Percentiles rank a stretch among this genome's conserved stretches.
Evolutionary conservation across 2,113 vertebrate species (phyloP).

Genomic region (Mastomys natalensis): DNA sequence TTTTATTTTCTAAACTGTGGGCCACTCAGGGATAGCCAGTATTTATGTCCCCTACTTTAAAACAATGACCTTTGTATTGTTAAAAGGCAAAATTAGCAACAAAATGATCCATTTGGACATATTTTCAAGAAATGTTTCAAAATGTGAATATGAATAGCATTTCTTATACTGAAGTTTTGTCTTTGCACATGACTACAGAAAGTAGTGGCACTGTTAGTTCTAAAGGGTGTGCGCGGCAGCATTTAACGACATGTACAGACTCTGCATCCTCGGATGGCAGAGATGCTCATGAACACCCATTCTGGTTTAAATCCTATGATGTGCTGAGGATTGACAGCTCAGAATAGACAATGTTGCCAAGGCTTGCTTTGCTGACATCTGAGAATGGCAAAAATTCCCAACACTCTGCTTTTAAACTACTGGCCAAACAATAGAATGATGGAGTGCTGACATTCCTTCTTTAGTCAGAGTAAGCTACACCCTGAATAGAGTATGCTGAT

Average conservation of each 20-base stretch:
- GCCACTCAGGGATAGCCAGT: neutral
- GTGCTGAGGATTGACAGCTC: neutral
- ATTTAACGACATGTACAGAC: neutral
- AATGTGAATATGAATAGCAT: neutral
- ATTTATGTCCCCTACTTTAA: slow-evolving; percentile 18
- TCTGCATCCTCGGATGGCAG: neutral
- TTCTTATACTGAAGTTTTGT: slow-evolving; percentile 13
- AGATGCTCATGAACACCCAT: neutral
- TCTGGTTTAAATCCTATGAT: slow-evolving; percentile 14
- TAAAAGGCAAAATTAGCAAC: neutral
- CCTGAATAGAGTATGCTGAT: slow-evolving; percentile 87
- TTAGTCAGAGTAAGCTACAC: slow-evolving; percentile 84
- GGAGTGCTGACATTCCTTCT: slow-evolving; percentile 83
- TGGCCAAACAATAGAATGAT: slow-evolving; percentile 82
- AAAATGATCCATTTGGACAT: slow-evolving; percentile 22
- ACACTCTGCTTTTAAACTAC: slow-evolving; percentile 83
- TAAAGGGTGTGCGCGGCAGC: neutral
- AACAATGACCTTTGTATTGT: neutral
- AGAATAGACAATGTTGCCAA: neutral
- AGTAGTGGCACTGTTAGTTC: neutral
- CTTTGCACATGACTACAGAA: slow-evolving; percentile 3
- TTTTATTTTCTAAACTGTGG: neutral
- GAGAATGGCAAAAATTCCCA: slow-evolving; percentile 79
- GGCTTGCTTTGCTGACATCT: slow-evolving; percentile 87
- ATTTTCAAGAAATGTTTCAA: slow-evolving; percentile 37